Evolutionary conservation across 2,797 vertebrate species (phyloP), one percentile per base, ranked within the genome.

Genomic region (Brotula barbata): DNA sequence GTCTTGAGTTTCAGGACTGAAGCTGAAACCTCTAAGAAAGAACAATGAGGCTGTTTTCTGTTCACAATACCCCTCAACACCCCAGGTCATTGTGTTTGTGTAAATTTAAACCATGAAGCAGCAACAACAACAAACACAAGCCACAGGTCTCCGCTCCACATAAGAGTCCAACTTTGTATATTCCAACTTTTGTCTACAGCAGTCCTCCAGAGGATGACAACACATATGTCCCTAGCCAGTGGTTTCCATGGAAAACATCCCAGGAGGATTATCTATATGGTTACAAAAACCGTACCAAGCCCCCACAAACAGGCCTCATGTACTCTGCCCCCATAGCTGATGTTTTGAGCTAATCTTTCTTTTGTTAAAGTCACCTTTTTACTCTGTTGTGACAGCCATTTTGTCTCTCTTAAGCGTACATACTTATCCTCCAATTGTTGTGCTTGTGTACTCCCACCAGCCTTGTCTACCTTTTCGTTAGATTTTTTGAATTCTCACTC

Each of bases 231-330:
- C 75, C 39, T 52, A 62, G 53, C 33, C 25, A 13, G 22, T 17
- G 50, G 71, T 81, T 47, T 75, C 86, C 68, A 79, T 68, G 75
- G 82, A 73, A 76, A 79, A 79, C 16, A 17, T 71, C 77, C 61
- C 80, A 41, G 43, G 36, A 65, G 75, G 78, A 77, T 85, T 74
- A 82, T 28, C 63, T 58, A 15, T n/a, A n/a, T 67, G 42, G 60
- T 75, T 73, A 50, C 41, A 63, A 39, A 71, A 73, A 69, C 14
- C 55, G 31, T 50, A 49, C 15, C 42, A 71, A 51, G 56, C 33
- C 31, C 57, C 57, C 59, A 71, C 36, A 22, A 1, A 9, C 46
- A 57, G 51, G 56, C 50, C 52, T 65, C 58, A 11, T 31, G 9
- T 77, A 71, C 64, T 66, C 63, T 56, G 50, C 50, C 1, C 3